A percentile compares a stretch with the other conserved stretches of the same genome.
These are phyloP conservation scores for Nycticryphes semicollaris DNA, from an alignment of 2,113 vertebrate species.

Conservation along the genomic window DNA sequence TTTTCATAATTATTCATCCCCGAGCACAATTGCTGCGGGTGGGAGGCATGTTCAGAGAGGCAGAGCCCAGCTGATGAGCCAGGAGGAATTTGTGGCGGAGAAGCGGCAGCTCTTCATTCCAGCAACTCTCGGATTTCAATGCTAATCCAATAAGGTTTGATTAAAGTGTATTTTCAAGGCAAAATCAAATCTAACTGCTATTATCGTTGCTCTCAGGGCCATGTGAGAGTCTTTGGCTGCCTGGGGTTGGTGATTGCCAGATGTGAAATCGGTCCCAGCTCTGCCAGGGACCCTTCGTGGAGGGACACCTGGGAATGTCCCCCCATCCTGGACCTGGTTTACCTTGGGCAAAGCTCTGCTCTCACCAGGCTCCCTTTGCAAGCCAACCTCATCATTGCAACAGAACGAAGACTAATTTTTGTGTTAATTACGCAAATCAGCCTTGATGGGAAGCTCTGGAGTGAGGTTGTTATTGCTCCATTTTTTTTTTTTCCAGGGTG, in stretches of 20 bases:
- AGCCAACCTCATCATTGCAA: neutral
- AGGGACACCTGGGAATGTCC: neutral
- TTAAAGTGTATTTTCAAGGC: neutral
- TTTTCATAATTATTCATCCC: neutral
- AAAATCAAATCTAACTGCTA: neutral
- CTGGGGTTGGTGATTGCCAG: fast-evolving
- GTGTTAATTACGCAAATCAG: neutral
- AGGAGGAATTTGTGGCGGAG: neutral
- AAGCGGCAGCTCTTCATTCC: neutral
- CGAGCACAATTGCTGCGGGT: neutral
- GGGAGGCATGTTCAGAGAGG: neutral
- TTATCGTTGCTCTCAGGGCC: neutral
- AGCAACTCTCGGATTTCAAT: neutral
- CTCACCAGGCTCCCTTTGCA: neutral
- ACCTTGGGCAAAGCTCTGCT: neutral
- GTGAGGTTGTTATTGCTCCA: neutral
- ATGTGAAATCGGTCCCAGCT: fast-evolving
- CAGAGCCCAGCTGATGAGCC: neutral
- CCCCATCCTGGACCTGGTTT: fast-evolving
- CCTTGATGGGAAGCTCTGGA: neutral
- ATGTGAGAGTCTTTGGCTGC: neutral
- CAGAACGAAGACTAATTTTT: neutral
- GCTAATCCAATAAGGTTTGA: neutral
- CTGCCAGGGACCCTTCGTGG: fast-evolving
- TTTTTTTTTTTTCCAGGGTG: neutral